Conservation (phyloP, 2,113 vertebrate species). For the Phasianus colchicus region DNA sequence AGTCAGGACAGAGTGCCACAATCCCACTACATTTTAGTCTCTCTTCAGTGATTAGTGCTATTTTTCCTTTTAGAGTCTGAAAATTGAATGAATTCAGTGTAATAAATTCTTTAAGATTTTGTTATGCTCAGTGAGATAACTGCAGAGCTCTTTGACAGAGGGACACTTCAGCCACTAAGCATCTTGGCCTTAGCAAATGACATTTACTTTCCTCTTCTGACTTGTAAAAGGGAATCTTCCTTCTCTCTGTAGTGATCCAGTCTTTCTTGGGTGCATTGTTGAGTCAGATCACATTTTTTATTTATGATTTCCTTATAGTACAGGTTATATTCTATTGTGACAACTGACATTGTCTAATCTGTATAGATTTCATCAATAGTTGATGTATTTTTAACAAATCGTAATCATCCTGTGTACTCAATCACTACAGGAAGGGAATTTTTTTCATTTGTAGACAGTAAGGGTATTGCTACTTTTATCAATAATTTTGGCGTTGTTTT, state of each 20-base stretch:
- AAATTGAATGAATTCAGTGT: not conserved
- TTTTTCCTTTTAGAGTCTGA: not conserved
- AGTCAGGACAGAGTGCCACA: not conserved
- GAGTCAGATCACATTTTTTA: not conserved
- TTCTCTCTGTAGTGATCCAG: not conserved
- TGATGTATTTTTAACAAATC: not conserved
- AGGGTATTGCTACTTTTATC: slow-evolving; percentile 23
- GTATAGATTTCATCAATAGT: not conserved
- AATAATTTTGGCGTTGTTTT: slow-evolving; percentile 24
- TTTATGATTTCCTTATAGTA: not conserved
- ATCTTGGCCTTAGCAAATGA: not conserved
- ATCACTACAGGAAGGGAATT: not conserved
- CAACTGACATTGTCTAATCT: not conserved
- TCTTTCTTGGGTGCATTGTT: not conserved
- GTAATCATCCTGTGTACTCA: not conserved
- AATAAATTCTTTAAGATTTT: not conserved
- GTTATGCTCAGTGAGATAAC: not conserved
- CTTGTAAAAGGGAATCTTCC: not conserved
- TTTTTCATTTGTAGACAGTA: slow-evolving; percentile 1
- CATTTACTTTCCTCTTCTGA: not conserved
- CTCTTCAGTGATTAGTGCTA: not conserved
- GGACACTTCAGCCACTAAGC: not conserved
- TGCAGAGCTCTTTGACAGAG: not conserved
- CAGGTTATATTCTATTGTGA: not conserved
- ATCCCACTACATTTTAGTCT: not conserved